Evolutionary conservation across 2,888 invertebrate species (phyloP), one percentile per base, ranked within the genome.

Genomic region (Spilarctia lutea): DNA sequence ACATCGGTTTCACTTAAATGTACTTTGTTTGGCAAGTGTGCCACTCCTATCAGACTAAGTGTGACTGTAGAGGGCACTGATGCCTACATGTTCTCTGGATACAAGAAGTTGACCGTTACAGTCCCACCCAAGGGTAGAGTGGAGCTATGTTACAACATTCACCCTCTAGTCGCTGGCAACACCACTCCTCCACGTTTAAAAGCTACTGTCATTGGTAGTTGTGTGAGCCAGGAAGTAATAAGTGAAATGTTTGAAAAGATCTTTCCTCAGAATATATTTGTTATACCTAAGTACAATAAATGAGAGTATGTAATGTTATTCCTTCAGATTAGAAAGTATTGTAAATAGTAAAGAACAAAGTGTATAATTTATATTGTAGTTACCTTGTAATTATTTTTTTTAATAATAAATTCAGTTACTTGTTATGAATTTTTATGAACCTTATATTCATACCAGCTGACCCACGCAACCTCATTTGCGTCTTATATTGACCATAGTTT

Each of bases 61-160:
- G 93, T 98, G 63, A 96, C 96, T 72, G 97, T 98, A 94, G 98
- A 98, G 85, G 97, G 97, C 13, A 98, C 97, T 76, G 99, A 99
- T 91, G 98, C 98, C 65, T 99, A 99, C 91, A 99, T 99, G 98
- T 99, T 98, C 94, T 97, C 99, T 77, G 99, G 99, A 3, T 98
- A 99, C 88, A 99, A 98, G 94, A 98, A 99, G 96, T 97, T 96
- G 82, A 94, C 95, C 60, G 92, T 96, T 30, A 96, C 96, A 27
- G 93, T 97, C 73, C 94, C 97, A 69, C 97, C 98, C 0, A 96
- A 96, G 77, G 96, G 96, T 60, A 95, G 93, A 76, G 96, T 96
- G 77, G 96, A 96, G 76, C 89, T 98, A 60, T 96, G 97, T 83
- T 98, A 98, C 96, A 98, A 98, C 89, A 96, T 98, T 77, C 97